phyloP scores from a whole-genome alignment of 2,888 invertebrate species.

The Patella depressa region DNA sequence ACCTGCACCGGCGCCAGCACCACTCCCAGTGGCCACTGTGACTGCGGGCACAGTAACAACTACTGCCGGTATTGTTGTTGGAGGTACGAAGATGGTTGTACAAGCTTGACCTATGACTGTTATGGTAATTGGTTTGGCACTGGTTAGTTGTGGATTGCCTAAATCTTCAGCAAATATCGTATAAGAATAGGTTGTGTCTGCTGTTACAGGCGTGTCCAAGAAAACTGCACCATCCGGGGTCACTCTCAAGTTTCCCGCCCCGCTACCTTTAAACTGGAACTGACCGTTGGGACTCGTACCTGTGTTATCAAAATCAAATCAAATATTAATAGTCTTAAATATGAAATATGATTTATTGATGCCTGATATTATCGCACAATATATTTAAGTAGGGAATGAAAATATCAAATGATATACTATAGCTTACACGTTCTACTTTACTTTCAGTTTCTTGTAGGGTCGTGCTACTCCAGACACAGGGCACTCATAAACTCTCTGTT shows the following conservation, averaged over 20 bases:
- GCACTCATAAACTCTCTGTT: too few relatives aligned
- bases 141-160: background rate
- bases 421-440: too few relatives aligned
- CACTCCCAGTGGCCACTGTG: too few relatives aligned
- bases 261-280: background rate
- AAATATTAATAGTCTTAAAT: too few relatives aligned
- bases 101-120: conserved; percentile 1
- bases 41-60: background rate
- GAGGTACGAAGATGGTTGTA: background rate
- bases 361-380: too few relatives aligned
- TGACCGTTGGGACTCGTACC: background rate
- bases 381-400: too few relatives aligned
- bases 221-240: background rate
- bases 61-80: background rate
- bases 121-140: background rate
- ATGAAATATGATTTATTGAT: too few relatives aligned
- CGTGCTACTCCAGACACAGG: too few relatives aligned
- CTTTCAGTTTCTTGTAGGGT: too few relatives aligned
- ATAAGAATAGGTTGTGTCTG: background rate
- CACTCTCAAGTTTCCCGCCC: background rate
- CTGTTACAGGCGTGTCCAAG: background rate
- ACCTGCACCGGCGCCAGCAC: background rate
- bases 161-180: background rate
- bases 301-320: too few relatives aligned
- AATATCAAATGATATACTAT: too few relatives aligned